Conservation (phyloP, 2,888 invertebrate genomes). For the Calephelis perditalis region DNA sequence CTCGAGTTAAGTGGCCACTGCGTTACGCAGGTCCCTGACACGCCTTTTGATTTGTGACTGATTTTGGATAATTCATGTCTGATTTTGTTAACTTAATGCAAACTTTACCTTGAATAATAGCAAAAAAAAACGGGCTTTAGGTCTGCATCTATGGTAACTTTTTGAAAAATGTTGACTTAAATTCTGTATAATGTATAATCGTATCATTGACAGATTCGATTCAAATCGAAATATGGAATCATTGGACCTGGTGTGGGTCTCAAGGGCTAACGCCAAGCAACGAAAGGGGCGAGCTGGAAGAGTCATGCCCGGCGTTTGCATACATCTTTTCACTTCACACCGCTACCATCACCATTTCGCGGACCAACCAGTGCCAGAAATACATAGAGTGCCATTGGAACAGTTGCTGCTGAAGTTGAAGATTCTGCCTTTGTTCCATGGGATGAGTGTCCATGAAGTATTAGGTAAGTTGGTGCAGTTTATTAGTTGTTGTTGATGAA, state of each 20-base stretch:
- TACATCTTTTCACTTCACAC: slow-evolving; percentile 90
- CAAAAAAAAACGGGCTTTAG: too few species aligned
- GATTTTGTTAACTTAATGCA: too few species aligned
- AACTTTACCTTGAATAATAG: too few species aligned
- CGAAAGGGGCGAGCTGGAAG: slow-evolving; percentile 94
- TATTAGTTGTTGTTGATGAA: too few species aligned
- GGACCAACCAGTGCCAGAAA: slow-evolving; percentile 91
- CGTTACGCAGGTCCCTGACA: too few species aligned
- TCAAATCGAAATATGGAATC: slow-evolving; percentile 92
- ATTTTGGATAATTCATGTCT: too few species aligned
- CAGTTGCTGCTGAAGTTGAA: slow-evolving; percentile 87
- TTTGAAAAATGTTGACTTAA: too few species aligned
- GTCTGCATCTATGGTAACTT: too few species aligned
- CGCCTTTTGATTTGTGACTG: too few species aligned
- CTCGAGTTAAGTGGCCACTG: too few species aligned
- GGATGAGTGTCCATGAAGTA: slow-evolving; percentile 71
- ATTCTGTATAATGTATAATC: not conserved
- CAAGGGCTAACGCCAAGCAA: slow-evolving; percentile 93
- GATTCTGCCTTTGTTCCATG: slow-evolving; percentile 76
- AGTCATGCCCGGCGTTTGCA: slow-evolving; percentile 91
- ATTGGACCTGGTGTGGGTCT: slow-evolving; percentile 92
- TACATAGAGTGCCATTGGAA: slow-evolving; percentile 92
- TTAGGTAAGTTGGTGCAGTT: slow-evolving; percentile 53
- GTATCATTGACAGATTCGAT: slow-evolving; percentile 75
- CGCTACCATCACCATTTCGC: slow-evolving; percentile 81